Base-by-base conservation (phyloP, 2,797 vertebrate species). In the Hoplostethus atlanticus region DNA sequence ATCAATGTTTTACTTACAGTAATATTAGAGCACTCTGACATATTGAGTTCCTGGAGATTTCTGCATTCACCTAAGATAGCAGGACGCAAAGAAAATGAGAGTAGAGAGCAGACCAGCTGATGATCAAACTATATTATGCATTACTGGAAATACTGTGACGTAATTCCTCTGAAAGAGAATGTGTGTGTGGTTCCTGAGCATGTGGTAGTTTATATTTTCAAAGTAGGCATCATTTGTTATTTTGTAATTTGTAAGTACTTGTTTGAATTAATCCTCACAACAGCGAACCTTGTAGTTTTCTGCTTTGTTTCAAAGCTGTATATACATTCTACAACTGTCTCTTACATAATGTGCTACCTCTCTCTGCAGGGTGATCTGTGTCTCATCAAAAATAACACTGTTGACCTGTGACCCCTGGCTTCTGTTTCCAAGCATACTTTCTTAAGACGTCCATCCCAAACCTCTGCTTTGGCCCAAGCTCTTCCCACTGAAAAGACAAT, bases 11-110 rank as follows among this genome's bases (percentile, higher is more conserved):
- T 60, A 95, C 94, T 96, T 89, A 96, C 95, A 58, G 94, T 96
- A 84, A 97, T 80, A 69, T 86, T 91, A 68, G 87, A 85, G 61
- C 94, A 97, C 90, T 96, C 92, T 40, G 95, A 97, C 70, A 97
- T 62, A 86, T 95, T 96, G 81, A 97, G 84, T 51, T 96, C 94
- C 88, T 96, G 95, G 31, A 97, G 89, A 87, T 96, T 97, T 90
- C 71, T 94, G 75, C 96, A 96, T 83, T 95, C 90, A 90, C 94
- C 95, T 97, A 76, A 92, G 51, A 72, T 63, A 72, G 46, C 5
- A 75, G 13, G 73, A 59, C 11, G 9, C 8, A 72, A 5, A 73
- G n/a, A 66, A 50, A 78, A 34, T 2, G 28, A 28, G 10, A 0
- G 3, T 3, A 25, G 58, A 69, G 10, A 51, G 1, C n/a, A 71